Evolutionary conservation across 2,888 invertebrate genomes (phyloP).

Genomic region (Dynastes tityus): DNA sequence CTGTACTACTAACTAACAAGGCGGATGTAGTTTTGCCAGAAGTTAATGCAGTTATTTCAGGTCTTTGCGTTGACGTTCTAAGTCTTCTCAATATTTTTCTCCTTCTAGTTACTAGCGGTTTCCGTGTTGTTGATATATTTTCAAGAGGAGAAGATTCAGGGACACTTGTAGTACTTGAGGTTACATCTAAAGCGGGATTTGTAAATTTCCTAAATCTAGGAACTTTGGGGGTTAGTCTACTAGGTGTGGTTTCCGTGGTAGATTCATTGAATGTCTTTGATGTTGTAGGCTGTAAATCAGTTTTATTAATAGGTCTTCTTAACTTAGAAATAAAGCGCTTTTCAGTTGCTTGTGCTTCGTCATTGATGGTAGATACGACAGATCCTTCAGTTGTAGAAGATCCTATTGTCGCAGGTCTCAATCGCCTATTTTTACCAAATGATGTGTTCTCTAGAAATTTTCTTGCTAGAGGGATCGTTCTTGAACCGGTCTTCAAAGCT

Average conservation of each 20-base stretch:
- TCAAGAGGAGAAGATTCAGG: conserved; percentile 20
- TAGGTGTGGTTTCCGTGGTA: conserved; percentile 5
- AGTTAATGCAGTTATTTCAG: conserved; percentile 4
- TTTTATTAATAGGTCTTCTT: neutral
- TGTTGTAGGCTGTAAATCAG: conserved; percentile 7
- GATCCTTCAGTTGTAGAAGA: conserved; percentile 25
- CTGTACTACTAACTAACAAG: neutral
- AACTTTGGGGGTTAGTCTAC: conserved; percentile 13
- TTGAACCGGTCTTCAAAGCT: conserved; percentile 54
- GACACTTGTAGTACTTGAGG: conserved; percentile 15
- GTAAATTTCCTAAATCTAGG: conserved; percentile 43
- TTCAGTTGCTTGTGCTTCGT: conserved; percentile 33
- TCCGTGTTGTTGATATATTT: conserved; percentile 28
- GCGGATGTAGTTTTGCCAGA: neutral
- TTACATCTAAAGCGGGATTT: neutral
- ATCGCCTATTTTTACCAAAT: conserved; percentile 43
- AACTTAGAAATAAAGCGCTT: conserved; percentile 33
- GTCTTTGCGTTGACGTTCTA: conserved; percentile 25
- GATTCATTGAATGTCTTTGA: neutral
- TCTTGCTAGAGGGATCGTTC: conserved; percentile 55
- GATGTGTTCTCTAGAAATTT: conserved; percentile 53
- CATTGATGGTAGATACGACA: conserved; percentile 13
- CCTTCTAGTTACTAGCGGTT: conserved; percentile 13
- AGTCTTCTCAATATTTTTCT: conserved; percentile 29
- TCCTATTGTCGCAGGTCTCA: conserved; percentile 39